These are phyloP conservation scores for Chascanopsetta lugubris DNA, from an alignment of 2,113 vertebrate species.

Conservation along the genomic window DNA sequence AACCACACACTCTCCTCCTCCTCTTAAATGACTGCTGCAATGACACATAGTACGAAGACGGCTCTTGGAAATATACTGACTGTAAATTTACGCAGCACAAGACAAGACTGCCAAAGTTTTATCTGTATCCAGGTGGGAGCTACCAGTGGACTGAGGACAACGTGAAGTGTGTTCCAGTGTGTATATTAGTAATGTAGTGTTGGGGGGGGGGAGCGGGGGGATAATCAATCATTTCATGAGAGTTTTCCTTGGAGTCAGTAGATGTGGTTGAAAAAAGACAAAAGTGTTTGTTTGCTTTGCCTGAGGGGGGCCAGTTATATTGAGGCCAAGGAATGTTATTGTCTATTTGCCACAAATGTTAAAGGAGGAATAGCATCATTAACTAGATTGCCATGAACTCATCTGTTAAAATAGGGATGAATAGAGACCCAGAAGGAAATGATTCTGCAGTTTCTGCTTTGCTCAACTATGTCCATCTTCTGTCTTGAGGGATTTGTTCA, in stretches of 20 bases:
- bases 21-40: neutral
- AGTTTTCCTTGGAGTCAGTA: neutral
- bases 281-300: slow-evolving; percentile 31
- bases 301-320: slow-evolving; percentile 43
- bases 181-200: neutral
- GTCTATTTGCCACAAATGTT: slow-evolving; percentile 28
- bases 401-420: neutral
- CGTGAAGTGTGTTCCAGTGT: neutral
- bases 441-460: neutral
- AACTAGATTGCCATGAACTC: slow-evolving; percentile 25
- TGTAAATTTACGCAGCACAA: neutral
- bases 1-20: neutral
- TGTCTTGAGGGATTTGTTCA: neutral
- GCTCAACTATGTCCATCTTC: neutral
- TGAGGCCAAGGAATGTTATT: slow-evolving; percentile 43
- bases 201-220: neutral
- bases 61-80: neutral
- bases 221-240: neutral
- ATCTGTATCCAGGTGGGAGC: neutral
- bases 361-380: slow-evolving; percentile 15
- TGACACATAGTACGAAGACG: neutral
- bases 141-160: neutral
- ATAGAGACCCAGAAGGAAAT: neutral
- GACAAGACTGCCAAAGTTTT: neutral
- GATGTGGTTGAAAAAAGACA: slow-evolving; percentile 4